Evolutionary conservation across 2,797 vertebrate species (phyloP).

Genomic region (Melanogrammus aeglefinus): DNA sequence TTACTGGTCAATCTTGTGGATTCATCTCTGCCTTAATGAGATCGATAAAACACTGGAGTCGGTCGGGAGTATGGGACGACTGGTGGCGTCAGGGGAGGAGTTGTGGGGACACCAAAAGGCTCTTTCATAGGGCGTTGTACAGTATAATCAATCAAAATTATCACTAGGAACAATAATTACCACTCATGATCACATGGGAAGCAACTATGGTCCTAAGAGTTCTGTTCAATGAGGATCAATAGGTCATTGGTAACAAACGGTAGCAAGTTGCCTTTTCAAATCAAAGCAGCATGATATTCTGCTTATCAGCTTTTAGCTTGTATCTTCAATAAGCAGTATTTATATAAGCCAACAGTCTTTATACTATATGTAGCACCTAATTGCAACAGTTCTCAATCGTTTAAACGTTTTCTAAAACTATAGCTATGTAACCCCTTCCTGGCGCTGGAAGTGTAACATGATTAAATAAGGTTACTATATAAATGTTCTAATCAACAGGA

Average conservation of each 20-base stretch:
- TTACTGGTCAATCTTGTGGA: constrained; percentile 3
- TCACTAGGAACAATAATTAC: neutral
- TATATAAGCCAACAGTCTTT: neutral
- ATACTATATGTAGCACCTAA: too few relatives aligned
- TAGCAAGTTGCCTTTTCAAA: neutral
- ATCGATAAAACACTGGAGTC: constrained; percentile 2
- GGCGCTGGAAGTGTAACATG: too few relatives aligned
- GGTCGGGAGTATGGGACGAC: neutral
- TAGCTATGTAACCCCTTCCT: too few relatives aligned
- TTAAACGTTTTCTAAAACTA: too few relatives aligned
- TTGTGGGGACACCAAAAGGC: neutral
- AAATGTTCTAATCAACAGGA: too few relatives aligned
- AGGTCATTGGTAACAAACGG: neutral
- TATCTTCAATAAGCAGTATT: neutral
- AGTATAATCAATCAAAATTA: neutral
- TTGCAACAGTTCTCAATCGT: too few relatives aligned
- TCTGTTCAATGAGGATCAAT: neutral
- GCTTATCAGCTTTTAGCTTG: neutral
- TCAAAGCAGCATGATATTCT: neutral
- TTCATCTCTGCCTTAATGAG: constrained; percentile 2
- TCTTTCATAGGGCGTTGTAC: too few relatives aligned
- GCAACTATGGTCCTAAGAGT: neutral
- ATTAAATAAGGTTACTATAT: too few relatives aligned
- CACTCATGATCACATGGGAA: neutral
- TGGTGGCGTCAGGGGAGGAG: neutral